Evolutionary conservation across 2,888 invertebrate species (phyloP), one percentile per base, ranked within the genome.

Genomic region (Lasioglossum figueresi): DNA sequence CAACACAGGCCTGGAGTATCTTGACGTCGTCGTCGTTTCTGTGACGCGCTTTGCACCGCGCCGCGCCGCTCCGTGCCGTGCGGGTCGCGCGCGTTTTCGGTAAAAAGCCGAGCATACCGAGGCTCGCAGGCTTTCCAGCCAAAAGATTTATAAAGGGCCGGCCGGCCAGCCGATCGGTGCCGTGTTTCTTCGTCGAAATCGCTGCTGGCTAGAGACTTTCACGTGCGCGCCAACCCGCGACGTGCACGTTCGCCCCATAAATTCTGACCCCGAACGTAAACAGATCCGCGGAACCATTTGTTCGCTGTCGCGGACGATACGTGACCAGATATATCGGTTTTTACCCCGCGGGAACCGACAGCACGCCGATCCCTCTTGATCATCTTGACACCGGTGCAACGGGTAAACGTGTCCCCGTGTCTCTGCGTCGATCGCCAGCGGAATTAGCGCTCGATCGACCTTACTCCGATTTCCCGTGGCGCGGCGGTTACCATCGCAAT

Each of bases 231-330:
- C 73, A 80, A 77, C 59, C 31, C 63, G 63, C 63, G 45, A 27
- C 83, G 74, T 43, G 43, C 88, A 89, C 89, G 89, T 88, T 79
- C 80, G 37, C 43, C 68, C 84, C 88, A 88, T 88, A 89, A 89
- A 88, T 88, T 85, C 79, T 75, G 75, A 0, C 74, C 76, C 19
- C 66, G 27, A 84, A 87, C 79, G 81, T 85, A 85, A 88, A 88
- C 89, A 87, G 88, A 88, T 88, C 83, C 85, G 79, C 83, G 82
- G 81, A 84, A 83, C 79, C 84, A 88, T 88, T 88, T 86, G 77
- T 87, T 84, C 43, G 84, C 74, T 87, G 81, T 83, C 87, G 80
- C 82, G 79, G 76, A 72, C 76, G 16, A 73, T 83, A 80, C 87
- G 84, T 82, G 87, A 84, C 88, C 81, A 82, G 84, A 88, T 82